phyloP scores from a whole-genome alignment of 1,140 invertebrate species.

The Matsumurasca onukii region DNA sequence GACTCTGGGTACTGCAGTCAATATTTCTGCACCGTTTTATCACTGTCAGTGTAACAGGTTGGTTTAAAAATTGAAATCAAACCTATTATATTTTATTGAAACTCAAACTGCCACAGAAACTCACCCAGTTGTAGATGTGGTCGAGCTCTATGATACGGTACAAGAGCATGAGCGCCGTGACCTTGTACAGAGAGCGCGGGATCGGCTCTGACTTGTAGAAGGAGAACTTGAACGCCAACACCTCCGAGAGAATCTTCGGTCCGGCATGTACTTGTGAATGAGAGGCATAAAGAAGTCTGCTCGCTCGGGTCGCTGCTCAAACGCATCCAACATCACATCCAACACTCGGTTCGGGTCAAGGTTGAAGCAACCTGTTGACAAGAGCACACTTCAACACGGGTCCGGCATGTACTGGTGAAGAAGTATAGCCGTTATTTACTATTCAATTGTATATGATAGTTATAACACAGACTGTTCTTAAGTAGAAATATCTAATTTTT shows the following conservation, averaged over 20 bases:
- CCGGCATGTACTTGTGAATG: constrained; percentile 82
- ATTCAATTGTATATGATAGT: too few relatives aligned
- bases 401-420: too few relatives aligned
- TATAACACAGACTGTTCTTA: too few relatives aligned
- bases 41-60: too few relatives aligned
- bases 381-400: too few relatives aligned
- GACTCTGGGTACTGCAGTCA: too few relatives aligned
- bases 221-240: constrained; percentile 91
- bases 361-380: constrained; percentile 90
- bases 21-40: too few relatives aligned
- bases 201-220: constrained; percentile 57
- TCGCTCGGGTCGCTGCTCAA: constrained; percentile 82
- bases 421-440: too few relatives aligned
- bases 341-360: constrained; percentile 97
- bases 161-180: constrained; percentile 88
- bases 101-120: too few relatives aligned
- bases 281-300: constrained; percentile 78
- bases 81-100: too few relatives aligned
- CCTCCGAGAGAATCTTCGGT: constrained; percentile 85
- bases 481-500: too few relatives aligned
- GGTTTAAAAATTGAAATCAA: too few relatives aligned
- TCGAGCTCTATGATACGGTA: constrained; percentile 82
- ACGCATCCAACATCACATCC: constrained; percentile 95
- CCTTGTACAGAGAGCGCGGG: constrained; percentile 80
- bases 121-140: constrained; percentile 90